Evolutionary conservation across 2,797 vertebrate species (phyloP), one percentile per base, ranked within the genome.

Genomic region (Oreochromis mossambicus): DNA sequence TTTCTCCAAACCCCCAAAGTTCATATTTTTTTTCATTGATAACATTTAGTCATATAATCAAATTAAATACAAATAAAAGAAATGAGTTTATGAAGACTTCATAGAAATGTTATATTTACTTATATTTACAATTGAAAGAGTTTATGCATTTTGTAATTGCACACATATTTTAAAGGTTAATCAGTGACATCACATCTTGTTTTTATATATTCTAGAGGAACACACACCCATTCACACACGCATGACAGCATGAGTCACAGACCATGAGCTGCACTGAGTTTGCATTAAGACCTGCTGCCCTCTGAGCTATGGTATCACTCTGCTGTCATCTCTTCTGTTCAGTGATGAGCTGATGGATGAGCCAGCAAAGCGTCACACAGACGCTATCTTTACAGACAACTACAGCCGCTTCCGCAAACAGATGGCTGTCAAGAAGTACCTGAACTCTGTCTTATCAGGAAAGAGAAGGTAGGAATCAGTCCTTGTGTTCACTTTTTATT

Each of bases 391-490:
- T 85, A 99, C 98, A 17, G 97, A 99, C 96, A 98, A 98, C 94
- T 99, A 99, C 93, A 99, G 98, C 80, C 97, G 98, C 87, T 97
- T 98, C 88, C 96, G 97, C 86, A 99, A 99, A 94, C 97, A 98
- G 95, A 98, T 98, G 97, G 98, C 98, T 3, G 97, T 98, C 86
- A 98, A 98, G 96, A 99, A 99, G 91, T 99, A 99, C 88, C 94
- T 99, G 92, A 98, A 98, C 89, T 98, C 98, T 38, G 96, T 99
- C 86, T 92, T 99, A 89, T 97, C 97, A 81, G 98, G 97, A 77
- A 99, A 99, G 91, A 97, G 97, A 94, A 99, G 98, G 98, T 99
- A 96, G 11, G 81, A 32, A 8, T 38, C 11, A 2, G 19, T 68
- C 48, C 8, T 9, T 1, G 6, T 7, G 1, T 14, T 58, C n/a